A percentile compares a stretch with the other conserved stretches of the same genome.
phyloP scores from a whole-genome alignment of 92 coral and sea anemone species.

The Blastomussa wellsi region DNA sequence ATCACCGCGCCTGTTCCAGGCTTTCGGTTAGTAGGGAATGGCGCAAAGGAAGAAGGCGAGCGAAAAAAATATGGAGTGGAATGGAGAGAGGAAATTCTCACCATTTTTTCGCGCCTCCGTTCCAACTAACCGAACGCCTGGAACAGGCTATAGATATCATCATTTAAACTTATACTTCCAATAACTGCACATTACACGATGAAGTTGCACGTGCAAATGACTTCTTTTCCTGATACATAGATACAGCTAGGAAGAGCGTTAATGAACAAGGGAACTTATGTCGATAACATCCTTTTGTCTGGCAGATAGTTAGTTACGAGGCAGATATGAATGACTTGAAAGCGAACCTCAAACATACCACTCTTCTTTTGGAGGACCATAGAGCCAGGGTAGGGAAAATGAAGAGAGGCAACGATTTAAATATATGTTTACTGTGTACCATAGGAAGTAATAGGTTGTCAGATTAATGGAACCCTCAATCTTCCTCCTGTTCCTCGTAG shows the following conservation, averaged over 20 bases:
- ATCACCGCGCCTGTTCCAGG: no score
- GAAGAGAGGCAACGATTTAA: not conserved
- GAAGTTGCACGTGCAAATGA: not conserved
- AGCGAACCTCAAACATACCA: slow-evolving; percentile 64
- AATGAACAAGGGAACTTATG: not conserved
- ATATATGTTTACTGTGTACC: not conserved
- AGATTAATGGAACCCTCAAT: not conserved
- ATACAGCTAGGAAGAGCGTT: not conserved
- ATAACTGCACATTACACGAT: not conserved
- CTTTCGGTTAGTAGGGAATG: no score
- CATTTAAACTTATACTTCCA: not conserved
- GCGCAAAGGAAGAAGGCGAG: no score
- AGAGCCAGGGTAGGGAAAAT: slow-evolving; percentile 73
- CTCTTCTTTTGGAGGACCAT: slow-evolving; percentile 67
- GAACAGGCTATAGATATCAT: no score
- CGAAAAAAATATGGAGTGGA: no score
- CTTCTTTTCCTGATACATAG: not conserved
- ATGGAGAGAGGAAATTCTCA: no score
- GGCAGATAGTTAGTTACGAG: slow-evolving; percentile 74
- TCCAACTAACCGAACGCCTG: no score
- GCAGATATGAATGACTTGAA: slow-evolving; percentile 73
- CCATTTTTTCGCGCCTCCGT: no score
- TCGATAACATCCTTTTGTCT: slow-evolving; percentile 9
- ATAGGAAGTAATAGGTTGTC: not conserved
- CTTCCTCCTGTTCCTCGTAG: not conserved